Base-by-base conservation (phyloP, 2,113 vertebrate genomes). In the Leucosticte australis region DNA sequence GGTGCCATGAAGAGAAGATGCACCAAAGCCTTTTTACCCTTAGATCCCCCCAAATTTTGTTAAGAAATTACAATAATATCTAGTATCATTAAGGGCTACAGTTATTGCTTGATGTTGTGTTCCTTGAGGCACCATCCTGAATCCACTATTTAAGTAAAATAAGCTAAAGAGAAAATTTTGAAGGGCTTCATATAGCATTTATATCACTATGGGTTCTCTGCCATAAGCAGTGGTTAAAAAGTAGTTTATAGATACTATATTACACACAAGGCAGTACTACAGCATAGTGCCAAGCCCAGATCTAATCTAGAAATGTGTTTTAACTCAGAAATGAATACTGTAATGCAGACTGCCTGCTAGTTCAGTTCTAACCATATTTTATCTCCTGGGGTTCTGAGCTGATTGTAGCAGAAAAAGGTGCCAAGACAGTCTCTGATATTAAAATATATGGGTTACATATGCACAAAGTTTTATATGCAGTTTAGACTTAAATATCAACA, bases 361-460 rank as follows among this genome's bases (percentile, higher is more conserved):
- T 82, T 94, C 6, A 18, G 59, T 70, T 93, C 92, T 78, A 92
- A 86, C 67, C 56, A 53, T 96, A 95, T 92, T 94, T 96, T 92
- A 91, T 89, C 71, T 94, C 96, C 90, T 2, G 26, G 69, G 80
- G 89, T 89, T 94, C 65, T 76, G 73, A 94, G 80, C 67, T 92
- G 93, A 95, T 94, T 93, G 81, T 68, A 93, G 85, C 86, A 93
- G 83, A 93, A 96, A 89, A 95, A 93, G 57, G 84, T 94, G 93
- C 93, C 95, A 94, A 91, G 74, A 71, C 27, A 73, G 91, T 70
- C 62, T 83, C 91, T 83, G 60, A 64, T 77, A 81, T 88, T 93
- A 95, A 94, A 97, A 87, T 93, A 86, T 90, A 97, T 96, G 82
- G 83, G 63, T 95, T 94, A 91, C 92, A 96, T 75, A 91, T 96